These are phyloP conservation scores for Epinotia nisella DNA, from an alignment of 2,888 invertebrate species.

Conservation along the genomic window DNA sequence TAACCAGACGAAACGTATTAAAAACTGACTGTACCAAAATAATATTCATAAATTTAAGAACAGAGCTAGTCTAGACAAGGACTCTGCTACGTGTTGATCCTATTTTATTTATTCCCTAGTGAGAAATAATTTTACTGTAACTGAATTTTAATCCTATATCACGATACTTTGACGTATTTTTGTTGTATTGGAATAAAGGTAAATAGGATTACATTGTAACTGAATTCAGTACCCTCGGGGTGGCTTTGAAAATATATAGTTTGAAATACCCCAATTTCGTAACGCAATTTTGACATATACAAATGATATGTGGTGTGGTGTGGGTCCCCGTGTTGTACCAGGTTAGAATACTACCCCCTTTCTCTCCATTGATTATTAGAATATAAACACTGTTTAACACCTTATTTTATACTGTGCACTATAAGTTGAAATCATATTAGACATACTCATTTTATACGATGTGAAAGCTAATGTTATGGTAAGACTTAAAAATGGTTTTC, in stretches of 20 bases:
- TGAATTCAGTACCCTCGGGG: neutral
- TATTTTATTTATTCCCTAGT: conserved; percentile 21
- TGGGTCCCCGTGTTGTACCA: too few species aligned
- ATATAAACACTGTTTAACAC: too few species aligned
- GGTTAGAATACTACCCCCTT: too few species aligned
- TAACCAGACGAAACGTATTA: neutral
- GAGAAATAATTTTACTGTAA: conserved; percentile 22
- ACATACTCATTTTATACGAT: too few species aligned
- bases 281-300: too few species aligned
- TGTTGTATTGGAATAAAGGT: conserved; percentile 1
- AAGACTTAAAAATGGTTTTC: too few species aligned
- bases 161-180: conserved; percentile 3
- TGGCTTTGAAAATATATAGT: neutral
- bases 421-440: too few species aligned
- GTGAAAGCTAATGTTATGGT: too few species aligned
- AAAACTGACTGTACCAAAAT: neutral
- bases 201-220: neutral
- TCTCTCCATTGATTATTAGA: too few species aligned
- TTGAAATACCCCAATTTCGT: neutral
- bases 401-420: too few species aligned
- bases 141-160: neutral
- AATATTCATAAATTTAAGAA: conserved; percentile 36
- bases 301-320: too few species aligned
- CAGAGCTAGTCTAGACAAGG: conserved; percentile 31
- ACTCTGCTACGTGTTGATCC: conserved; percentile 24